Evolutionary conservation across 2,888 invertebrate genomes (phyloP).

Genomic region (Plebejus argus): DNA sequence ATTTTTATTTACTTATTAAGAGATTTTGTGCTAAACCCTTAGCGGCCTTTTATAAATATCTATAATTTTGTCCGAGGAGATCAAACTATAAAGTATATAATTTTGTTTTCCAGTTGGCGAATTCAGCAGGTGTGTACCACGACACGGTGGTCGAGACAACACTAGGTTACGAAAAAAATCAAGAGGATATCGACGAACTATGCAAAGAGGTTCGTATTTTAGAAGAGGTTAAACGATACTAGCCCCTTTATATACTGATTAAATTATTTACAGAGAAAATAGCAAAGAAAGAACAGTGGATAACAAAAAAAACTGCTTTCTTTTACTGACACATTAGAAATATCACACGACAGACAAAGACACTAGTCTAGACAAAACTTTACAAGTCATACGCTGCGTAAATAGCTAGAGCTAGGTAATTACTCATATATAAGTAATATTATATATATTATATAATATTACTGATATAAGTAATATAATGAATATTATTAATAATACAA

Average conservation of each 20-base stretch:
- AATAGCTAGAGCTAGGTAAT: neutral
- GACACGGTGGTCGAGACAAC: slow-evolving; percentile 51
- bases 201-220: slow-evolving; percentile 56
- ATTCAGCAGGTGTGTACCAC: slow-evolving; percentile 49
- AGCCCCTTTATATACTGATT: neutral
- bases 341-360: neutral
- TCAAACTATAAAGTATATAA: too few species aligned
- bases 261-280: neutral
- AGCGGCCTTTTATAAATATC: too few species aligned
- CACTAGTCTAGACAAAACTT: too few species aligned
- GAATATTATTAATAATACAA: neutral
- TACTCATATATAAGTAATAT: too few species aligned
- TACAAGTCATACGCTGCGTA: neutral
- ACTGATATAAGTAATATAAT: too few species aligned
- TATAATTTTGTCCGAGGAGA: too few species aligned
- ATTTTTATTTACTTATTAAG: too few species aligned
- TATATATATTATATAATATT: too few species aligned
- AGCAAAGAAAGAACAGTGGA: too few species aligned
- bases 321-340: too few species aligned
- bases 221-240: neutral
- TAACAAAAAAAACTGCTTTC: too few species aligned
- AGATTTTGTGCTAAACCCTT: too few species aligned
- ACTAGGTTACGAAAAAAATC: slow-evolving; percentile 37
- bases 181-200: slow-evolving; percentile 53
- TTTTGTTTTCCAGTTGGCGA: slow-evolving; percentile 39